Evolutionary conservation across 2,888 invertebrate genomes (phyloP).

Genomic region (Acrobasis repandana): DNA sequence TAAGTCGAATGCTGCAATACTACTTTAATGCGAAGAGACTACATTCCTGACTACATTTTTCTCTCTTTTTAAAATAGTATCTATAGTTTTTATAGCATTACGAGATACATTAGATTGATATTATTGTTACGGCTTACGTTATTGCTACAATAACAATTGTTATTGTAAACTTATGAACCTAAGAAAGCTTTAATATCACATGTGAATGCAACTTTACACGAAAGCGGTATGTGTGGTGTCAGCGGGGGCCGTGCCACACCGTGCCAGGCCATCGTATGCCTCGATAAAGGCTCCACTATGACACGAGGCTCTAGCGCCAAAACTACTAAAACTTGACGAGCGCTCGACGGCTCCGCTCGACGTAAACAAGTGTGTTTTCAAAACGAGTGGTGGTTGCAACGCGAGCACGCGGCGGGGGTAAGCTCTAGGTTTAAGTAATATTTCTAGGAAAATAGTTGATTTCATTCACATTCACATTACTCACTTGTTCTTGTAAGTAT

Average conservation of each 20-base stretch:
- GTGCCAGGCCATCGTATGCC: constrained; percentile 69
- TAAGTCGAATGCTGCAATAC: too few relatives aligned
- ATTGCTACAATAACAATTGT: too few relatives aligned
- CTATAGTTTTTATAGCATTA: too few relatives aligned
- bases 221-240: constrained; percentile 68
- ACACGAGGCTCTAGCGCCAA: constrained; percentile 72
- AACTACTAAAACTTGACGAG: constrained; percentile 70
- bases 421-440: neutral
- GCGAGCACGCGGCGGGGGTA: constrained; percentile 6
- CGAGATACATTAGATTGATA: too few relatives aligned
- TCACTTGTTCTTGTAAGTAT: too few relatives aligned
- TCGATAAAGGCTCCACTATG: constrained; percentile 71
- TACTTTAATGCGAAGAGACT: too few relatives aligned
- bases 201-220: constrained; percentile 61
- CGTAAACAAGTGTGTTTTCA: constrained; percentile 24
- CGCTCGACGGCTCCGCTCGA: constrained; percentile 44
- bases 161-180: neutral
- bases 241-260: constrained; percentile 73
- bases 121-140: too few relatives aligned
- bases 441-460: too few relatives aligned
- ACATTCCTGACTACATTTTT: too few relatives aligned
- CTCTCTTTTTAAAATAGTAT: too few relatives aligned
- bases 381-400: constrained; percentile 13
- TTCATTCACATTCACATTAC: too few relatives aligned
- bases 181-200: constrained; percentile 18